phyloP scores from a whole-genome alignment of 1,140 invertebrate species.

The Bombus polaris region DNA sequence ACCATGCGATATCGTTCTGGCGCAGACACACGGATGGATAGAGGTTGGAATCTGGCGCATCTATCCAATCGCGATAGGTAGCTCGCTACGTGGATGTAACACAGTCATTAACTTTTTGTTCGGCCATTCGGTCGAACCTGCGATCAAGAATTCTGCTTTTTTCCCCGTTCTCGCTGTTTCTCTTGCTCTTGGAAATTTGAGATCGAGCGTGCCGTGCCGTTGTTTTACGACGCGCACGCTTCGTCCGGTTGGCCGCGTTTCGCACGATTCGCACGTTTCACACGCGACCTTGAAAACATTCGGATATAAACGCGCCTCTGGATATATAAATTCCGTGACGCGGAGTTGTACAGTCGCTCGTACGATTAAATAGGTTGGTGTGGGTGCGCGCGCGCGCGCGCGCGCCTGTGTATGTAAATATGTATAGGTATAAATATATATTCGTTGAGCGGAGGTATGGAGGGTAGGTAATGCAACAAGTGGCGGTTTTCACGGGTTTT shows the following conservation, averaged over 20 bases:
- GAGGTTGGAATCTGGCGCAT: no score
- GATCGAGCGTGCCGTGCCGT: no score
- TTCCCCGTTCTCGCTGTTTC: not conserved
- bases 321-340: conserved; percentile 42
- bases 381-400: not conserved
- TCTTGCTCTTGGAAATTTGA: not conserved
- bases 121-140: not conserved
- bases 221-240: not conserved
- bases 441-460: conserved; percentile 74
- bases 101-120: conserved; percentile 44
- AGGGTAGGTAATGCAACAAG: conserved; percentile 80
- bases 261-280: not conserved
- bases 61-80: no score
- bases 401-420: conserved; percentile 40
- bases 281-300: conserved; percentile 41
- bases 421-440: conserved; percentile 65
- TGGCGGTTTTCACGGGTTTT: conserved; percentile 83
- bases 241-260: not conserved
- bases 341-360: conserved; percentile 6
- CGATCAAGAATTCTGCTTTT: not conserved
- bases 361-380: conserved; percentile 22
- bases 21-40: no score
- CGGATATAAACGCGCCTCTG: conserved; percentile 19
- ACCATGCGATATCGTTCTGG: no score
- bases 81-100: not conserved